A percentile compares a stretch with the other conserved stretches of the same genome.
Conservation (phyloP, 2,888 invertebrate genomes). For the Macrophya alboannulata region DNA sequence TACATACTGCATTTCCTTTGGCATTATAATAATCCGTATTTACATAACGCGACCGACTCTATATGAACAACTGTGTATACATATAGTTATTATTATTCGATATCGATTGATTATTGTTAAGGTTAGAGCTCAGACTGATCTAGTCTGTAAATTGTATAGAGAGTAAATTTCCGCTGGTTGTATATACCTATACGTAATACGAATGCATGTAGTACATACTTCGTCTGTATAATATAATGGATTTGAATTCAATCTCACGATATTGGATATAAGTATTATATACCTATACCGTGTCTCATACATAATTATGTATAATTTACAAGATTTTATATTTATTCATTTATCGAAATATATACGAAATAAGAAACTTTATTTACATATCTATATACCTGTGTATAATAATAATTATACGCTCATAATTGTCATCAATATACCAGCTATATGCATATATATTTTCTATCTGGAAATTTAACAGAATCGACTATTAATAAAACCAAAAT, state of each 20-base stretch:
- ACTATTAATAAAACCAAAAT: not conserved
- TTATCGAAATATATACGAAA: not conserved
- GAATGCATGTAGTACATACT: not conserved
- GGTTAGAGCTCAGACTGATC: no score
- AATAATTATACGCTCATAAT: not conserved
- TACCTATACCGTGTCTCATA: not conserved
- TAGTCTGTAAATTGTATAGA: not conserved
- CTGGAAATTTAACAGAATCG: not conserved
- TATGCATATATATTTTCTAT: not conserved
- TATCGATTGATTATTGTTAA: conserved; percentile 38
- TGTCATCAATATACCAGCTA: not conserved
- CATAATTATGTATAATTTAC: not conserved
- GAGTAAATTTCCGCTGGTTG: conserved; percentile 5
- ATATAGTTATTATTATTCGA: conserved; percentile 15
- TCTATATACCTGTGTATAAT: conserved; percentile 2
- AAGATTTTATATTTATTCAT: not conserved
- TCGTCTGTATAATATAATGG: not conserved
- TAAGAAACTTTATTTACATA: conserved; percentile 33
- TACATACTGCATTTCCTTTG: conserved; percentile 45
- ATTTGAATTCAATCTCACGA: not conserved
- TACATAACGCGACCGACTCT: conserved; percentile 23
- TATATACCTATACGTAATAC: not conserved
- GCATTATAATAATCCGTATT: conserved; percentile 39
- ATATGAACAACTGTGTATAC: not conserved
- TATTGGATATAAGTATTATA: not conserved